Percentiles rank a stretch among this genome's conserved stretches.
Evolutionary conservation across 1,140 invertebrate species (phyloP).

Genomic region (Drepana arcuata): DNA sequence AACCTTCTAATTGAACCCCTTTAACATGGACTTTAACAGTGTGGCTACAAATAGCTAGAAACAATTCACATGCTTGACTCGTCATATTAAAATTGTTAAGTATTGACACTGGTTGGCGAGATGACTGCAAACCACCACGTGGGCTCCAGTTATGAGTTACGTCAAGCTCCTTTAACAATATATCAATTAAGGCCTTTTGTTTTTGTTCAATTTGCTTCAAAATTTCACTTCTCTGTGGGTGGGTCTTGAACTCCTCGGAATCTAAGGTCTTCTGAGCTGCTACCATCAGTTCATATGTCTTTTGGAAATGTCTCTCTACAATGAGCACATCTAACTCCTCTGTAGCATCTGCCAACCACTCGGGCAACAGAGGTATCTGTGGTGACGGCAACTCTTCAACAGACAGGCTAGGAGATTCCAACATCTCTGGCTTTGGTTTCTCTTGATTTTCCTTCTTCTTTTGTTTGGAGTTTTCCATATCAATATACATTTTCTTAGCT

Average conservation of each 20-base stretch:
- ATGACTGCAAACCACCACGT: constrained; percentile 92
- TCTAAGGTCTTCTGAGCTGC: constrained; percentile 59
- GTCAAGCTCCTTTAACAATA: constrained; percentile 90
- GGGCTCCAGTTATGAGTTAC: constrained; percentile 90
- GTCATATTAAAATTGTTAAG: constrained; percentile 88
- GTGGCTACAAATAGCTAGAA: constrained; percentile 87
- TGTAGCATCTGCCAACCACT: constrained; percentile 93
- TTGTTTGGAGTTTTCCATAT: constrained; percentile 78
- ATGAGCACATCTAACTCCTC: constrained; percentile 97
- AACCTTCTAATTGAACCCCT: constrained; percentile 90
- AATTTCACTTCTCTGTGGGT: constrained; percentile 53
- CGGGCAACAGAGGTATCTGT: constrained; percentile 77
- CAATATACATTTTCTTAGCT: constrained; percentile 88
- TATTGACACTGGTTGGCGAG: constrained; percentile 88
- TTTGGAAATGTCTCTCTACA: constrained; percentile 97
- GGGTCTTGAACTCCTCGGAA: constrained; percentile 57
- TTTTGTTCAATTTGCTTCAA: constrained; percentile 78
- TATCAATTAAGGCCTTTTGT: constrained; percentile 84
- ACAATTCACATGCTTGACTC: constrained; percentile 87
- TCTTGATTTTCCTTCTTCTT: constrained; percentile 67
- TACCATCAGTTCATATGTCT: constrained; percentile 90
- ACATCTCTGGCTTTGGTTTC: constrained; percentile 51
- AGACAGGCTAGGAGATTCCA: constrained; percentile 61
- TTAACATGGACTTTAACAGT: constrained; percentile 88
- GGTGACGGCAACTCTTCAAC: constrained; percentile 71